Base-by-base conservation (phyloP, 2,888 invertebrate genomes). In the Drosophila emarginata region DNA sequence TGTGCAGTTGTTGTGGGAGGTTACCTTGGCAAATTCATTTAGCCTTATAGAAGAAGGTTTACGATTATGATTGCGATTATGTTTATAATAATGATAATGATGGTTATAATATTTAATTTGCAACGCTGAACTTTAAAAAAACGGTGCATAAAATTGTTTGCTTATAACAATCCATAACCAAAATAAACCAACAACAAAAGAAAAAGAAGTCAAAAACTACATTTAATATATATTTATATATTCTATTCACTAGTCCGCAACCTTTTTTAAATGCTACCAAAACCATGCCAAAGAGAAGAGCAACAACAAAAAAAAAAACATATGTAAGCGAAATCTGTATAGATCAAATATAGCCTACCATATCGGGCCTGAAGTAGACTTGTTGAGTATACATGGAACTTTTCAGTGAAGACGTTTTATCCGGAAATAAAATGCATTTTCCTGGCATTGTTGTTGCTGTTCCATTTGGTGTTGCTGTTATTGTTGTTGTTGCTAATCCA, bases 281-380 rank as follows among this genome's bases (percentile, higher is more conserved):
- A 87, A 87, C 83, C 83, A 87, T 84, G 79, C 84, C 76, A 82
- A 68, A 72, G 70, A 64, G 61, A 28, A 71, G 15, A 18, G 53
- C 45, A 23, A 60, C 45, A 45, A 45, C 18, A 21, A 15, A 21
- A 18, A 45, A 18, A 45, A 18, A 9, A 45, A 45, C 1, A 18
- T 4, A 45, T 15, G 40, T 9, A 45, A 45, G 45, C 45, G 45
- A 61, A 21, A 58, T 15, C 67, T 64, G 72, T 73, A 72, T 72
- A 26, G 59, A 66, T 69, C 64, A 37, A 53, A 60, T 65, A 69
- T 74, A 79, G 84, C 89, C 79, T 89, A 89, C 89, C 89, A 89
- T 90, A 78, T 89, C 89, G 78, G 90, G 89, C 73, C 90, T 83
- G 77, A 84, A 86, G 79, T 89, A 86, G 74, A 90, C 84, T 80